These are phyloP conservation scores for Clamator glandarius DNA, from an alignment of 2,797 vertebrate species.

Conservation along the genomic window DNA sequence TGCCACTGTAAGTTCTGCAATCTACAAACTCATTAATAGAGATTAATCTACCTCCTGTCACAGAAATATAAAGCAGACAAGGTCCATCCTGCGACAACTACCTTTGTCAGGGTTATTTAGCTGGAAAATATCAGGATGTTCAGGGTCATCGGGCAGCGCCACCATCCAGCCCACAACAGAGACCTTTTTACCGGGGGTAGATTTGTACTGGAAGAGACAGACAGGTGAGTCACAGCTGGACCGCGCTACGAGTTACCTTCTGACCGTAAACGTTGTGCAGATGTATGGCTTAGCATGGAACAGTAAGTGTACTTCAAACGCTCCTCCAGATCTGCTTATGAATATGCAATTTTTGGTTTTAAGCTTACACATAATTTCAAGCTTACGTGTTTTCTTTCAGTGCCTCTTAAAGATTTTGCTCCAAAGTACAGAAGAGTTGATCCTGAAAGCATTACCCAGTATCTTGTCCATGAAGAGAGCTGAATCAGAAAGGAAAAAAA, in stretches of 20 bases:
- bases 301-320: neutral
- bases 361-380: neutral
- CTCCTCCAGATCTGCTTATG: neutral
- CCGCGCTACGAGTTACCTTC: neutral
- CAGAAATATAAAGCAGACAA: neutral
- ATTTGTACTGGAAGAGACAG: conserved; percentile 87
- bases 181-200: conserved; percentile 91
- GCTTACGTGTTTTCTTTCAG: conserved; percentile 93
- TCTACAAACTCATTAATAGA: neutral
- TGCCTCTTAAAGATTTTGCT: conserved; percentile 92
- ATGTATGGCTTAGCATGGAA: neutral
- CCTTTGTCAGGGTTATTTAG: conserved; percentile 97
- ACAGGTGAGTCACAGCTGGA: neutral
- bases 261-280: neutral
- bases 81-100: conserved; percentile 40
- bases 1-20: neutral
- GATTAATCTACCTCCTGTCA: neutral
- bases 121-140: conserved; percentile 94
- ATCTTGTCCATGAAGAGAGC: conserved; percentile 95
- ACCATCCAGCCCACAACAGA: conserved; percentile 93
- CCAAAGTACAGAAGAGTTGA: conserved; percentile 91
- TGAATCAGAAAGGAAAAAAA: conserved; percentile 54
- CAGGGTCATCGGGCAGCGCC: conserved; percentile 90
- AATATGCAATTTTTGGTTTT: neutral
- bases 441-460: conserved; percentile 92